Evolutionary conservation across 2,888 invertebrate species (phyloP).

Genomic region (Listrodromus nycthemerus): DNA sequence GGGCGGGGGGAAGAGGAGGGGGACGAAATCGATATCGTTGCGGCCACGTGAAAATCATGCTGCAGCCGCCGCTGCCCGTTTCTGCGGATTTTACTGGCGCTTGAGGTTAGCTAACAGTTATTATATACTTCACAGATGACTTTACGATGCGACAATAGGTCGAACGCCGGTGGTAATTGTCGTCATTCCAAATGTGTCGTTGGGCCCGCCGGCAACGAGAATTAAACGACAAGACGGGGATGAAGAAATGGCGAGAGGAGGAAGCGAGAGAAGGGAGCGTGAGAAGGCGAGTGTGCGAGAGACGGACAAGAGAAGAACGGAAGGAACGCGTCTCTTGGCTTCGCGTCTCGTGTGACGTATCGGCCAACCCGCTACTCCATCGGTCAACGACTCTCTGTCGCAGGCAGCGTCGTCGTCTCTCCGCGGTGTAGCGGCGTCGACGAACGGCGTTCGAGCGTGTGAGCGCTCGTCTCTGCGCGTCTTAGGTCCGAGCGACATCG

Average conservation of each 20-base stretch:
- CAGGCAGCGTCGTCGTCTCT: conserved; percentile 25
- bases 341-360: conserved; percentile 69
- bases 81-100: conserved; percentile 11
- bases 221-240: conserved; percentile 48
- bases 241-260: conserved; percentile 4
- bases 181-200: conserved; percentile 2
- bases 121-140: neutral
- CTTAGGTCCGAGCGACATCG: neutral
- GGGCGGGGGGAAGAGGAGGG: no score
- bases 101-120: conserved; percentile 6
- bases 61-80: conserved; percentile 51
- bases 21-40: conserved; percentile 76
- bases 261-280: conserved; percentile 12
- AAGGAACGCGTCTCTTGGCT: conserved; percentile 62
- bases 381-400: conserved; percentile 68
- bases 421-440: neutral
- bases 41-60: conserved; percentile 81
- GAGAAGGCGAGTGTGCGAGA: conserved; percentile 49
- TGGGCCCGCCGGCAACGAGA: conserved; percentile 1
- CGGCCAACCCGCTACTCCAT: conserved; percentile 67
- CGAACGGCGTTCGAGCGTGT: conserved; percentile 58
- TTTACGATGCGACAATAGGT: neutral
- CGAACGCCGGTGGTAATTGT: neutral
- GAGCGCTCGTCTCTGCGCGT: conserved; percentile 42
- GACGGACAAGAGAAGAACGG: conserved; percentile 53